Base-by-base conservation (phyloP, 2,113 vertebrate species). In the Bombycilla garrulus region DNA sequence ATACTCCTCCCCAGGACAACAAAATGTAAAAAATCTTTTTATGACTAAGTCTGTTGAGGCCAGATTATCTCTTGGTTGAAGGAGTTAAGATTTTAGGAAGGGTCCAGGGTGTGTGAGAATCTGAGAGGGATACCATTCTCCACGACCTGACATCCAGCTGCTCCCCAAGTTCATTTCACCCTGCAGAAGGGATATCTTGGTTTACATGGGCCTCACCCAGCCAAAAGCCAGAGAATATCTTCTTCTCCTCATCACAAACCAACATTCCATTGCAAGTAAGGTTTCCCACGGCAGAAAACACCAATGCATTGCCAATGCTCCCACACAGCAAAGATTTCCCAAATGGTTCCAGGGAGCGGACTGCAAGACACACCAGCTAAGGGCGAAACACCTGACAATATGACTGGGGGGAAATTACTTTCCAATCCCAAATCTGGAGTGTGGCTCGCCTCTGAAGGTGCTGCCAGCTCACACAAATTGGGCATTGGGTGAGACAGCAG, bases 401-500 rank as follows among this genome's bases (percentile, higher is more conserved):
- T 0, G 1, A 8, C 23, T 10, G 22, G 36, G n/a, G n/a, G 28
- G 9, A 89, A 61, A 84, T 28, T 4, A 40, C 8, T 36, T 80
- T 61, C 31, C 69, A 42, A 9, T 48, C 40, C 35, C 40, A 83
- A 26, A 12, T 25, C 36, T n/a, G 36, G 35, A 69, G 53, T 1
- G 6, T 51, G 76, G 22, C 5, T 81, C 31, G 29, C 25, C 31
- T 69, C 38, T 64, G 50, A 35, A n/a, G 14, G 33, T 44, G 9
- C 22, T 10, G 16, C 50, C 47, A 72, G 35, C 35, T 83, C 64
- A 11, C 25, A 45, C 10, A 58, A 13, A 35, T 7, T 12, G 12
- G 58, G 45, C 61, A 44, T 12, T 28, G 7, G 31, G n/a, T 38
- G 31, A 73, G 22, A 40, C 10, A 0, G 0, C 29, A 66, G 20